phyloP scores from a whole-genome alignment of 2,888 invertebrate species.

The Campopleginae sp. region DNA sequence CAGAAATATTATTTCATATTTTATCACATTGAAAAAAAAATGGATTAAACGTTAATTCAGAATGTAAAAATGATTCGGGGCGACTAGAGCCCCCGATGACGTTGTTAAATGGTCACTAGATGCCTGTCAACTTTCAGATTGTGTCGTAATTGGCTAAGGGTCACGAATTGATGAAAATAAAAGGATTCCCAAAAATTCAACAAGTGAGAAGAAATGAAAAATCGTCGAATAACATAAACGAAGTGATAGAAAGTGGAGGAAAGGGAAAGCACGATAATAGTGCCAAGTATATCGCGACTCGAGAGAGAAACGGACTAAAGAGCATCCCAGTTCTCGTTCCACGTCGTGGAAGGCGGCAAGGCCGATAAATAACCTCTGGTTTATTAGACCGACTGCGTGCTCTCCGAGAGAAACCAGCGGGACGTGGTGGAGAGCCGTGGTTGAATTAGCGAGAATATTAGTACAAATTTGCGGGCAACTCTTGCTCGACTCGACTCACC shows the following conservation, averaged over 20 bases:
- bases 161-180: neutral
- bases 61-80: neutral
- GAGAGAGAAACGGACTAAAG: conserved; percentile 65
- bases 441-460: conserved; percentile 83
- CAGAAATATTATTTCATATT: neutral
- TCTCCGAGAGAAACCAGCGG: conserved; percentile 71
- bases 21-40: neutral
- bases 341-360: conserved; percentile 67
- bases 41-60: neutral
- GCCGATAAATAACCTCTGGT: conserved; percentile 83
- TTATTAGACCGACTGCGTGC: conserved; percentile 78
- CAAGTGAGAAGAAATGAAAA: conserved; percentile 33
- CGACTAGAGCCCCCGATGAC: neutral
- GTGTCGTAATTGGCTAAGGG: neutral
- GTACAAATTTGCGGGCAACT: conserved; percentile 77
- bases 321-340: conserved; percentile 55
- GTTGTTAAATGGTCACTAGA: neutral
- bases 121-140: neutral
- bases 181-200: neutral
- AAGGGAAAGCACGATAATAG: conserved; percentile 47
- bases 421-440: conserved; percentile 73
- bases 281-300: conserved; percentile 71
- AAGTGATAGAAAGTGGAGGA: conserved; percentile 12
- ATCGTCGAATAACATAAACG: conserved; percentile 9
- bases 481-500: conserved; percentile 48